phyloP scores from a whole-genome alignment of 2,113 vertebrate species.

The Ahaetulla prasina region DNA sequence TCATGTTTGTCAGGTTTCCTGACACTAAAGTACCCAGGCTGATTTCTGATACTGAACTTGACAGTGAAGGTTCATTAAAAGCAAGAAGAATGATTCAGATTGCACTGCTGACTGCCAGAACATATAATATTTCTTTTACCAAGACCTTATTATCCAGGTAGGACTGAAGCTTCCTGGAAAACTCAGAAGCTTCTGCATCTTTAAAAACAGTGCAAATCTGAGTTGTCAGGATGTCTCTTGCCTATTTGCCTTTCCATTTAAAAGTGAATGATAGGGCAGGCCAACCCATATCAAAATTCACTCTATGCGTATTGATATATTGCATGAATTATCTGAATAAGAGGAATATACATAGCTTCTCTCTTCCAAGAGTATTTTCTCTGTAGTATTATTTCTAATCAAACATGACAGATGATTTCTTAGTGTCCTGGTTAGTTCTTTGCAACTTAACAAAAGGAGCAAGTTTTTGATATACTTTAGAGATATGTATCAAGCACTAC shows the following conservation, averaged over 20 bases:
- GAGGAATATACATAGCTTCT: neutral
- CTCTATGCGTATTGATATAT: neutral
- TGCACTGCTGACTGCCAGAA: neutral
- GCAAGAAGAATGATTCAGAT: neutral
- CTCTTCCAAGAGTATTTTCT: neutral
- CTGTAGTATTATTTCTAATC: neutral
- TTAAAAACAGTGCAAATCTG: neutral
- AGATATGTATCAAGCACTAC: neutral
- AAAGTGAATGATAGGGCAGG: neutral
- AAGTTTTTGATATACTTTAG: neutral
- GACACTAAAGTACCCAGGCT: neutral
- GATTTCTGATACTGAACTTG: neutral
- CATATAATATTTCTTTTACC: neutral
- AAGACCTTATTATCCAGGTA: neutral
- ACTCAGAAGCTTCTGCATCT: neutral
- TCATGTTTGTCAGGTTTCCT: neutral
- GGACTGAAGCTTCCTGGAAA: neutral
- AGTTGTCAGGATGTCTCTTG: neutral
- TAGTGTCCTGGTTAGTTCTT: neutral
- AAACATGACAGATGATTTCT: neutral
- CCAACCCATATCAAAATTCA: neutral
- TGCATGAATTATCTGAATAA: neutral
- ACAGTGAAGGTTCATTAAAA: neutral
- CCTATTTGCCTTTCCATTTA: neutral
- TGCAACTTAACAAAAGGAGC: neutral